A percentile compares a stretch with the other conserved stretches of the same genome.
Conservation (phyloP, 2,888 invertebrate genomes). For the Tetranychus truncatus region DNA sequence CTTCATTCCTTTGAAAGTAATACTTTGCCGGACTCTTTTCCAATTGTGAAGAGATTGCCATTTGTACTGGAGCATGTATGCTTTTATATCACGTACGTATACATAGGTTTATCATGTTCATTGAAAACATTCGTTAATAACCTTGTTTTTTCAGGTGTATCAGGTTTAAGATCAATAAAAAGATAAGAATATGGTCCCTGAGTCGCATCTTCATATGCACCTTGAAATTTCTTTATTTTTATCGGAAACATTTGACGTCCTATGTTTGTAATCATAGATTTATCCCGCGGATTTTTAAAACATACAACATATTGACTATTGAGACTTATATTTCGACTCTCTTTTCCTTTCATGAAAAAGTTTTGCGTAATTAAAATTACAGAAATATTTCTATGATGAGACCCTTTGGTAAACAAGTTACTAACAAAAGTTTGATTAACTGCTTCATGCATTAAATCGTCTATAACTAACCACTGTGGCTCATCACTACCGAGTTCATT, state of each 20-base stretch:
- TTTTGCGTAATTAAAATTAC: background rate
- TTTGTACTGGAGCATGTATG: background rate
- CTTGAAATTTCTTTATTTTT: too few relatives aligned
- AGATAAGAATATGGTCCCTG: conserved; percentile 24
- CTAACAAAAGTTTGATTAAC: background rate
- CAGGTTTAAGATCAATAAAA: conserved; percentile 24
- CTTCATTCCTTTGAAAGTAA: background rate
- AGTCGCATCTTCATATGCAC: conserved; percentile 23
- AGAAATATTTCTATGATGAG: background rate
- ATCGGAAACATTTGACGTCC: too few relatives aligned
- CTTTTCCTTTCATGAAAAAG: background rate
- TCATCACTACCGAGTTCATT: background rate
- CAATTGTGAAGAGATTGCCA: background rate
- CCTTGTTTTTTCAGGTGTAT: conserved; percentile 21
- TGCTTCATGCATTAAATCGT: background rate
- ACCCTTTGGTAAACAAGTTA: background rate
- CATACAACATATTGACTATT: too few relatives aligned
- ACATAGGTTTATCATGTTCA: background rate
- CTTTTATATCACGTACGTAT: background rate
- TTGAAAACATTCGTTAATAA: conserved; percentile 11
- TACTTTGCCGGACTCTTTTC: background rate
- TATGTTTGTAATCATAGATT: too few relatives aligned
- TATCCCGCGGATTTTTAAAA: too few relatives aligned
- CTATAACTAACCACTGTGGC: background rate
- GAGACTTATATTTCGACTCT: conserved; percentile 5